phyloP scores from a whole-genome alignment of 2,888 invertebrate genomes.

The Unio pictorum region DNA sequence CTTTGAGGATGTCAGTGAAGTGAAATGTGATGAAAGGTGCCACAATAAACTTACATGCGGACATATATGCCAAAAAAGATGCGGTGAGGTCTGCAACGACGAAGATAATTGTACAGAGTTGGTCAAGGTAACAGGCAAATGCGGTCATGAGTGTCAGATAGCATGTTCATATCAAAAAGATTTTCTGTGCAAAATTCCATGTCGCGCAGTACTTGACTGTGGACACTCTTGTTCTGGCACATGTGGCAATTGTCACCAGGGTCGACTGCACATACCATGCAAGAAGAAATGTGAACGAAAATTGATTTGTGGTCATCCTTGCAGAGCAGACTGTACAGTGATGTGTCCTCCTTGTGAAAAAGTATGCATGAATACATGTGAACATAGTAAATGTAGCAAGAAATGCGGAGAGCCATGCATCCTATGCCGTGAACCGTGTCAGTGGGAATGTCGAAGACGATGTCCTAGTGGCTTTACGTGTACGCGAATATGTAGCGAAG shows the following conservation, averaged over 20 bases:
- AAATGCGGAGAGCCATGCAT: conserved; percentile 62
- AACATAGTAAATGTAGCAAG: conserved; percentile 62
- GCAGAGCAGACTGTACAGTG: conserved; percentile 55
- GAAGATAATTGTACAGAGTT: conserved; percentile 10
- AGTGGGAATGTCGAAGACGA: conserved; percentile 61
- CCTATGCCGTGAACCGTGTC: conserved; percentile 67
- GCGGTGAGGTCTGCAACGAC: conserved; percentile 29
- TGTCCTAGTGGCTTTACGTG: conserved; percentile 50
- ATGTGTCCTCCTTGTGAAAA: conserved; percentile 68
- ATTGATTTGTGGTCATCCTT: conserved; percentile 73
- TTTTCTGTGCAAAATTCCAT: conserved; percentile 23
- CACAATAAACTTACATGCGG: conserved; percentile 41
- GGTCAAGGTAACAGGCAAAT: conserved; percentile 28
- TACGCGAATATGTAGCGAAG: conserved; percentile 63
- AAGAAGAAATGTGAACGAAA: conserved; percentile 75
- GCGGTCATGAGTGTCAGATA: conserved; percentile 31
- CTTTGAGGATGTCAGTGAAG: conserved; percentile 18
- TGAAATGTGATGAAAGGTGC: conserved; percentile 22
- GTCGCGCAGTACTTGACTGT: conserved; percentile 42
- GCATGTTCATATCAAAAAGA: conserved; percentile 22
- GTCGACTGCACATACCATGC: conserved; percentile 78
- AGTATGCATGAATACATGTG: conserved; percentile 67
- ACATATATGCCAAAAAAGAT: conserved; percentile 42
- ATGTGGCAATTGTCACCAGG: conserved; percentile 75
- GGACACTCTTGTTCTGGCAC: conserved; percentile 64